A percentile compares a stretch with the other conserved stretches of the same genome.
Conservation (phyloP, 2,113 vertebrate species). For the Camarhynchus parvulus region DNA sequence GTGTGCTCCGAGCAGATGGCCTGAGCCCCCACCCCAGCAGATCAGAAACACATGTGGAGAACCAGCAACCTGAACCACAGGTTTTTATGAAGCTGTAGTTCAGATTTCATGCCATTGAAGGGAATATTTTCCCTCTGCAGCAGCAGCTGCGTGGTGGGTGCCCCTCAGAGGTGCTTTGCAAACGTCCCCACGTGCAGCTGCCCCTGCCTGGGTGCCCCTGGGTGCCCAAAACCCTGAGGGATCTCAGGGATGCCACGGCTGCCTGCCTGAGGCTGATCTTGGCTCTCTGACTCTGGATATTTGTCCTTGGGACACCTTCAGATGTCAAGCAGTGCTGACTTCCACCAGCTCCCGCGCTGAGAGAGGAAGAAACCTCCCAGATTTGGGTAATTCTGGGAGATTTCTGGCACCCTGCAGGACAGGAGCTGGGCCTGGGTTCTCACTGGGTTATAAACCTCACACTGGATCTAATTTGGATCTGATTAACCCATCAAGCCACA, state of each 20-base stretch:
- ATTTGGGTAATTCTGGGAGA: not conserved
- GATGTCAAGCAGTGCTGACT: not conserved
- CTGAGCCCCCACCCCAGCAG: not conserved
- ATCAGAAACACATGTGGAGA: not conserved
- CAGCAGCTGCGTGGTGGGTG: not conserved
- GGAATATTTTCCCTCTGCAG: not conserved
- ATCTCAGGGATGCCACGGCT: not conserved
- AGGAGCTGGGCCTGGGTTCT: not conserved
- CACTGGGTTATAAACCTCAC: not conserved
- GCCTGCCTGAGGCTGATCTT: not conserved
- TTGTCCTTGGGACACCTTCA: accelerated
- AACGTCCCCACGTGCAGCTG: accelerated
- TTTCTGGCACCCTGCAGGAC: not conserved
- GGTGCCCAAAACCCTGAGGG: not conserved
- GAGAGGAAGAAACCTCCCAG: accelerated
- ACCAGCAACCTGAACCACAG: not conserved
- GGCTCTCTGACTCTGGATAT: accelerated
- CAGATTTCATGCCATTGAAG: not conserved
- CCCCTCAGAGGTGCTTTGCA: accelerated
- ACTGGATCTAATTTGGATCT: not conserved
- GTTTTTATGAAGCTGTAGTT: not conserved
- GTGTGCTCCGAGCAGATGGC: not conserved
- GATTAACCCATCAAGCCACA: not conserved
- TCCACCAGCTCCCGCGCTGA: not conserved
- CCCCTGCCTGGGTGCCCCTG: accelerated